Percentiles rank a stretch among this genome's conserved stretches.
Conservation (phyloP, 1,140 invertebrate genomes). For the Atta texana region DNA sequence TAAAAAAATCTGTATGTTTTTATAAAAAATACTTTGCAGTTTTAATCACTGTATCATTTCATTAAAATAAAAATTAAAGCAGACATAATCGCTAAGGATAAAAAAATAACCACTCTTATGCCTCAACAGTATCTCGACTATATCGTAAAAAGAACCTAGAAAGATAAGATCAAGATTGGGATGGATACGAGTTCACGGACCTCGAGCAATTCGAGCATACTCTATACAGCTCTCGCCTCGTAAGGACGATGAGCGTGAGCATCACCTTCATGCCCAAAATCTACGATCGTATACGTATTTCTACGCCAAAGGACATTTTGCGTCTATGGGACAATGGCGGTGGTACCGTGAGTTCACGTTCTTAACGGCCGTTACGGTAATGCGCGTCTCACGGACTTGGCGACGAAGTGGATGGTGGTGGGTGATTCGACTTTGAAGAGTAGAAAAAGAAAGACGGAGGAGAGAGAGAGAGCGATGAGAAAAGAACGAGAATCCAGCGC, state of each 20-base stretch:
- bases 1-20: not conserved
- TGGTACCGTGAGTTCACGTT: conserved; percentile 52
- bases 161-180: conserved; percentile 34
- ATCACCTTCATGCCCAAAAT: conserved; percentile 46
- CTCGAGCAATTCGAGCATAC: conserved; percentile 26
- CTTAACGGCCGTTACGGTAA: conserved; percentile 72
- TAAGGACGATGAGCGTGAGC: conserved; percentile 43
- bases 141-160: not conserved
- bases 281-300: conserved; percentile 62
- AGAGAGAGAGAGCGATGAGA: not conserved
- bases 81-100: not conserved
- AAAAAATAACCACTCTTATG: not conserved
- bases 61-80: not conserved
- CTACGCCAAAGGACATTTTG: conserved; percentile 52
- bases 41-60: not conserved
- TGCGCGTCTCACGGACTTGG: conserved; percentile 44
- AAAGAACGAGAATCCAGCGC: conserved; percentile 31
- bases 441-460: conserved; percentile 20
- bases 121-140: not conserved
- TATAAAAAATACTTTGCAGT: not conserved
- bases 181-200: conserved; percentile 34
- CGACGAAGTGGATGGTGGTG: not conserved
- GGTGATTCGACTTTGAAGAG: conserved; percentile 51
- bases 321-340: conserved; percentile 60
- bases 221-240: conserved; percentile 14